Conservation (phyloP, 2,888 invertebrate genomes). For the Aspidiotus rigidus region DNA sequence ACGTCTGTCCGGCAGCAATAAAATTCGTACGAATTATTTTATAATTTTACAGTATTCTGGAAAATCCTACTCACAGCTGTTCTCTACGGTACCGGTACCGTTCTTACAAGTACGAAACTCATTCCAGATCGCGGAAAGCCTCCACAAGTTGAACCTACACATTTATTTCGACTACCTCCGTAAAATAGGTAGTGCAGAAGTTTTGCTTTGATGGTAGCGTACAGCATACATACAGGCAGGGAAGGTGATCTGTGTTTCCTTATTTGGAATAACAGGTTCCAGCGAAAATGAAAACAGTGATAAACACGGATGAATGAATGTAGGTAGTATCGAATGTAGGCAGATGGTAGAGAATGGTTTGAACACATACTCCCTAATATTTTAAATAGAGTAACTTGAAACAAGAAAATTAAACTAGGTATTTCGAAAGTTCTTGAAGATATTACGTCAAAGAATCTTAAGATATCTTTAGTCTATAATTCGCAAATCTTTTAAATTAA, state of each 20-base stretch:
- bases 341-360: background rate
- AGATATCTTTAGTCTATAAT: too few relatives aligned
- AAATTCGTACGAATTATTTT: too few relatives aligned
- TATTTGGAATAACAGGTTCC: conserved; percentile 1
- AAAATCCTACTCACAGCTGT: background rate
- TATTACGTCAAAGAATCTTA: background rate
- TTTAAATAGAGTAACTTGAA: background rate
- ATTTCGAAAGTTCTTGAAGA: background rate
- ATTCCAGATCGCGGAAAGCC: background rate
- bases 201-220: background rate
- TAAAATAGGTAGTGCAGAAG: conserved; percentile 1
- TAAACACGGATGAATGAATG: conserved; percentile 4
- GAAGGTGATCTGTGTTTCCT: background rate
- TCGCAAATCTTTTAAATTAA: too few relatives aligned
- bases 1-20: too few relatives aligned
- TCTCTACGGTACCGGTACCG: too few relatives aligned
- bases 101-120: too few relatives aligned
- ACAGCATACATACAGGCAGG: background rate
- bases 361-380: background rate
- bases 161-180: background rate
- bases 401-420: conserved; percentile 3
- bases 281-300: conserved; percentile 2
- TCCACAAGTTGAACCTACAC: background rate
- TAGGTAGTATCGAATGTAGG: background rate
- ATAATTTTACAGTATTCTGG: too few relatives aligned